Percentiles rank a stretch among this genome's conserved stretches.
These are phyloP conservation scores for Protobothrops mucrosquamatus DNA, from an alignment of 2,113 vertebrate genomes.

Conservation along the genomic window DNA sequence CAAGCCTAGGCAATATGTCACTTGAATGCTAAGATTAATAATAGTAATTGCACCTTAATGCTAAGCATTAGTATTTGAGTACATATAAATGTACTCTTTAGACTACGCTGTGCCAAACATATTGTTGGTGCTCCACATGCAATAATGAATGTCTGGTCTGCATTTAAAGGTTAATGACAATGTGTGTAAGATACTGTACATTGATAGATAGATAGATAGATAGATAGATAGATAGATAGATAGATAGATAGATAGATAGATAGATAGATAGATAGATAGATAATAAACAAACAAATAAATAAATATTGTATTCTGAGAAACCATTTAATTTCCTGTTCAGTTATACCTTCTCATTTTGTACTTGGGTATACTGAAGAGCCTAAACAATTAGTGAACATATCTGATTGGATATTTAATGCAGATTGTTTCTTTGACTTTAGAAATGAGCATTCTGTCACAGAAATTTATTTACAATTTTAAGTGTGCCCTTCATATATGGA, in stretches of 20 bases:
- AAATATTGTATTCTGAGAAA: background rate
- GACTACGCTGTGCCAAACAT: background rate
- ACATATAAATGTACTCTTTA: constrained; percentile 24
- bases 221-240: too few species aligned
- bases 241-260: too few species aligned
- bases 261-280: too few species aligned
- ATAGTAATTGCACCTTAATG: constrained; percentile 30
- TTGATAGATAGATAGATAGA: too few species aligned
- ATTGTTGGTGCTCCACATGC: background rate
- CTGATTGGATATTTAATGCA: background rate
- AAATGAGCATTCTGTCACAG: background rate
- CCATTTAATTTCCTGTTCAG: background rate
- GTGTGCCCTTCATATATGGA: background rate
- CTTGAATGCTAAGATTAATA: constrained; percentile 26
- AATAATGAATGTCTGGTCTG: background rate
- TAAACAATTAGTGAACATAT: background rate
- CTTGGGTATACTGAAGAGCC: background rate
- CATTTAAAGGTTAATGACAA: constrained; percentile 30
- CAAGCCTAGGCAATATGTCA: constrained; percentile 30
- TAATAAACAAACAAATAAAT: too few species aligned
- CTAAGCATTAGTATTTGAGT: constrained; percentile 33
- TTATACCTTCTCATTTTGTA: background rate
- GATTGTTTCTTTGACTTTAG: background rate
- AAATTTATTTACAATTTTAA: background rate
- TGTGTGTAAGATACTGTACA: too few species aligned